phyloP scores from a whole-genome alignment of 1,140 invertebrate species.

The Solenopsis fugax region DNA sequence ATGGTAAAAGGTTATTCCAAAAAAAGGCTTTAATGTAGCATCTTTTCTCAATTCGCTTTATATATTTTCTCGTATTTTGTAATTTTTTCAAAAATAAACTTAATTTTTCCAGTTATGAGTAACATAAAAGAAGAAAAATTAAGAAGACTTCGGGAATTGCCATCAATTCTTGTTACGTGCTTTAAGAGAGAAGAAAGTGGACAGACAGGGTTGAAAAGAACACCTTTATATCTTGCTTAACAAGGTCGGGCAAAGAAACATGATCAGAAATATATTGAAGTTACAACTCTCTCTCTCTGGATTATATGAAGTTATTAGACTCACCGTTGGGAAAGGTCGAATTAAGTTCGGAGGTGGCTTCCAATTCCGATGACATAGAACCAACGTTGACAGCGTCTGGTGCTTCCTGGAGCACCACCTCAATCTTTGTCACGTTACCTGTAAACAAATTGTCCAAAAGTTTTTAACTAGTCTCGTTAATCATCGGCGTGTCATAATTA shows the following conservation, averaged over 20 bases:
- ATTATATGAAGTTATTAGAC: conserved; percentile 53
- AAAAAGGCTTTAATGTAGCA: too few species aligned
- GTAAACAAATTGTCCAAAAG: conserved; percentile 25
- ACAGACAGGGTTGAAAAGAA: neutral
- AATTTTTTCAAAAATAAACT: neutral
- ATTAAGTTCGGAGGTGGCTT: conserved; percentile 80
- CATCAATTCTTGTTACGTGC: conserved; percentile 13
- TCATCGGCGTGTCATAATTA: neutral
- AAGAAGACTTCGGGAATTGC: neutral
- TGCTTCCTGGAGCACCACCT: conserved; percentile 83
- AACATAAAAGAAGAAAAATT: neutral
- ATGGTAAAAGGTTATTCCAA: too few species aligned
- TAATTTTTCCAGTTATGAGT: neutral
- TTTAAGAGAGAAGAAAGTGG: neutral
- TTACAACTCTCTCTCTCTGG: neutral
- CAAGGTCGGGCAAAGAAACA: neutral
- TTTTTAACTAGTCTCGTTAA: conserved; percentile 40
- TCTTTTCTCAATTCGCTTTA: too few species aligned
- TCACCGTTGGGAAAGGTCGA: conserved; percentile 81
- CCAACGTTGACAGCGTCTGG: conserved; percentile 79
- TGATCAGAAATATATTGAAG: neutral
- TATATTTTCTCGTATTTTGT: neutral
- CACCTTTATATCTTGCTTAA: conserved; percentile 1
- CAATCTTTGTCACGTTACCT: conserved; percentile 84
- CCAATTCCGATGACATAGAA: conserved; percentile 80